Conservation (phyloP, 2,888 invertebrate genomes). For the Campoletis raptor region DNA sequence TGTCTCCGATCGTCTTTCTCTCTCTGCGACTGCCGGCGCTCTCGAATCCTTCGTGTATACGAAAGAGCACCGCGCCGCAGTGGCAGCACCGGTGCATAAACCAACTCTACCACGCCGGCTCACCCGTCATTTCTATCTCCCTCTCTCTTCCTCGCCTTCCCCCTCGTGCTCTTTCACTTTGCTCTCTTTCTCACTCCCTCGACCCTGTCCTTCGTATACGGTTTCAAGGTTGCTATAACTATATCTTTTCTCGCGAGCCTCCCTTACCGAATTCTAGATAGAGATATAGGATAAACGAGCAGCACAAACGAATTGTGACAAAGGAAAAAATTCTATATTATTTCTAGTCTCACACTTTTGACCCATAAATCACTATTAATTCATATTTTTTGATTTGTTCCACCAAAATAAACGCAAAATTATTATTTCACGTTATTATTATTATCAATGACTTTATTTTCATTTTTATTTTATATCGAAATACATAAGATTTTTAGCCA, state of each 20-base stretch:
- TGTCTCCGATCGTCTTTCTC: conserved; percentile 43
- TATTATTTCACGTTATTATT: background rate
- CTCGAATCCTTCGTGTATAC: conserved; percentile 26
- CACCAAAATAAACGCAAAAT: background rate
- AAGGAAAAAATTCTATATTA: background rate
- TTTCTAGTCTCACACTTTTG: background rate
- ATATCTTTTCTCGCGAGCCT: conserved; percentile 34
- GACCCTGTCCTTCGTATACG: conserved; percentile 51
- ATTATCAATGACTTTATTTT: background rate
- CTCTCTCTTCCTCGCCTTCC: conserved; percentile 28
- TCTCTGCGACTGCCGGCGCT: conserved; percentile 33
- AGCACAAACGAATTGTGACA: conserved; percentile 1
- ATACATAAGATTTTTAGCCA: too few relatives aligned
- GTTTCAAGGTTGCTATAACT: conserved; percentile 17
- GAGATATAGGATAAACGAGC: conserved; percentile 20
- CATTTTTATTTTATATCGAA: background rate
- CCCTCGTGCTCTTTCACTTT: conserved; percentile 55
- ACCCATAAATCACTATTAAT: background rate
- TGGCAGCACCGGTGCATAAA: conserved; percentile 80
- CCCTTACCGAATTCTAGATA: conserved; percentile 45
- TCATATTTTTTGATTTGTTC: background rate
- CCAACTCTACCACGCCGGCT: conserved; percentile 57
- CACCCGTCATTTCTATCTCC: conserved; percentile 22
- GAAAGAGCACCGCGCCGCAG: conserved; percentile 39
- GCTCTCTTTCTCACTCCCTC: conserved; percentile 35